Evolutionary conservation across 2,888 invertebrate species (phyloP), one percentile per base, ranked within the genome.

Genomic region (Macaria liturata): DNA sequence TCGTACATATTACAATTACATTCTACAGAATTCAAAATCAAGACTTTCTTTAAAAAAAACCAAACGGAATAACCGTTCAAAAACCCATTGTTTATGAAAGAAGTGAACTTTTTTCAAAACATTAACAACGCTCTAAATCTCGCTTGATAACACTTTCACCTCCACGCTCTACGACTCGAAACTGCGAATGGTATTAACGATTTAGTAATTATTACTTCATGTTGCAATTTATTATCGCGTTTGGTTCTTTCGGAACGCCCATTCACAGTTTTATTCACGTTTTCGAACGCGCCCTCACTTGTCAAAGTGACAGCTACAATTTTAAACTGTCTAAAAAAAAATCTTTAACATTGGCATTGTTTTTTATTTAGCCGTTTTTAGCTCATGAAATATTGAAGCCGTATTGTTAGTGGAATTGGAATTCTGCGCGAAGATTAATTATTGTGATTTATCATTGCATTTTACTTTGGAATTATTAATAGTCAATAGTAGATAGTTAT

Each of bases 111-210:
- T 46, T 49, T 53, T 57, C n/a, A 42, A 45, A 50, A 30, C 49
- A 49, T 44, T 53, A 49, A 49, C 54, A 46, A 59, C 40, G 54
- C 39, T 55, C 49, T 49, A 32, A 53, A 49, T 58, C 46, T 58
- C 39, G 54, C 42, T 40, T 44, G 46, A 53, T 59, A 55, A 48
- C 40, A 56, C 56, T 60, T 60, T 56, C 60, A 60, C 56, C 60
- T 60, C 53, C 60, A 50, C 60, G 53, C 53, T 56, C 59, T 39
- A 40, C 37, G 46, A 5, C 34, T 46, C 43, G 46, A 40, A 46
- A 48, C 53, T 46, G 46, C 46, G 42, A 46, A 46, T 51, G 57
- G 48, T 47, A 48, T 52, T 45, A 46, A 54, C 57, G 57, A 52
- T 49, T 48, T 49, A 40, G n/a, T 52, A 48, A 57, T 57, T 32